Conservation (phyloP, 2,113 vertebrate genomes). For the Heloderma charlesbogerti region DNA sequence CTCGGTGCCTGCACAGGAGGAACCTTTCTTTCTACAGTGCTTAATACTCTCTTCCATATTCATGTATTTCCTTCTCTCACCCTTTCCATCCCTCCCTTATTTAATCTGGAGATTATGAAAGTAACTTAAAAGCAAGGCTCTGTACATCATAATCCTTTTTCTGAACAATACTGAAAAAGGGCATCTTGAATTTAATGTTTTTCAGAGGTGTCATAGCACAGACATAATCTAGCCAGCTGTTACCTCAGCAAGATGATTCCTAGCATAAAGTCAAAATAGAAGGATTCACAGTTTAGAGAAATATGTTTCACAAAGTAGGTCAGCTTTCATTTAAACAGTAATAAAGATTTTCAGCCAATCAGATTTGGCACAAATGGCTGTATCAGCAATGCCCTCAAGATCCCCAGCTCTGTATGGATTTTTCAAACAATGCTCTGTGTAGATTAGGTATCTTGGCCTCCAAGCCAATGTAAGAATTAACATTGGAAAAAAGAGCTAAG, state of each 20-base stretch:
- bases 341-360: neutral
- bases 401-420: neutral
- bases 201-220: neutral
- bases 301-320: neutral
- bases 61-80: neutral
- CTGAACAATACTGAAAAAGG: neutral
- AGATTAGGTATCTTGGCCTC: neutral
- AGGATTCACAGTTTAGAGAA: constrained; percentile 16
- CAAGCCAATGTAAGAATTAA: neutral
- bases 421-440: neutral
- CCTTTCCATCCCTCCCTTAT: neutral
- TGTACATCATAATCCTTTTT: constrained; percentile 44
- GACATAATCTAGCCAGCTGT: constrained; percentile 29
- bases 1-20: no score
- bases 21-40: no score
- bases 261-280: neutral
- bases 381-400: neutral
- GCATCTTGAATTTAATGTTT: constrained; percentile 30
- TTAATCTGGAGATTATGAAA: constrained; percentile 57
- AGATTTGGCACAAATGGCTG: neutral
- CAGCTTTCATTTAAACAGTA: neutral
- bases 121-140: neutral
- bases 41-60: constrained; percentile 24
- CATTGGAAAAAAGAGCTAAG: neutral
- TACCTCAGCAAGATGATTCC: neutral